Conservation (phyloP, 2,797 vertebrate genomes). For the Myiotriccus ornatus region DNA sequence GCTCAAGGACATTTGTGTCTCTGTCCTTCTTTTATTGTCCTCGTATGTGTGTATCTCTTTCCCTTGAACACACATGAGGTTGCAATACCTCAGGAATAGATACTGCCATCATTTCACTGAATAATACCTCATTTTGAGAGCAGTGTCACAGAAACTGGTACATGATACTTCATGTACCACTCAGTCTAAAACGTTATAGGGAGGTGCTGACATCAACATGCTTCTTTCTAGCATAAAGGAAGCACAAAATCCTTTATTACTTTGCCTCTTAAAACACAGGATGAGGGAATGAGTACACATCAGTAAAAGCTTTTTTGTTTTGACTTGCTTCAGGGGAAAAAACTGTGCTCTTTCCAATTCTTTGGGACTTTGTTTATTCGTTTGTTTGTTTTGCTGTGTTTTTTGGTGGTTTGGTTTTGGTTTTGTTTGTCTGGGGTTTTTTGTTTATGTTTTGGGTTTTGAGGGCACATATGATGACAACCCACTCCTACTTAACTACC, state of each 20-base stretch:
- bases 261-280: neutral
- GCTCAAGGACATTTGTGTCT: neutral
- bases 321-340: neutral
- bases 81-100: neutral
- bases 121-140: neutral
- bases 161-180: neutral
- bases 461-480: rapidly evolving
- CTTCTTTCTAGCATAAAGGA: neutral
- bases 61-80: neutral
- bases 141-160: neutral
- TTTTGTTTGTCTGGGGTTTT: no score
- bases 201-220: neutral
- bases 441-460: neutral
- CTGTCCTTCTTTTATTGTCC: neutral
- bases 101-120: neutral
- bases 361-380: neutral
- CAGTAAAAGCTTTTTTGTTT: neutral
- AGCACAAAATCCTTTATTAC: neutral
- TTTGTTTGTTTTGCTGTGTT: neutral
- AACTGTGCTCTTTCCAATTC: neutral
- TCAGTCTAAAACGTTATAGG: neutral
- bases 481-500: neutral
- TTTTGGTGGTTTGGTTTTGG: neutral
- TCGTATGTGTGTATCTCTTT: neutral
- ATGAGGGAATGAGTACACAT: neutral